phyloP scores from a whole-genome alignment of 2,113 vertebrate genomes.

The Otus sunia region DNA sequence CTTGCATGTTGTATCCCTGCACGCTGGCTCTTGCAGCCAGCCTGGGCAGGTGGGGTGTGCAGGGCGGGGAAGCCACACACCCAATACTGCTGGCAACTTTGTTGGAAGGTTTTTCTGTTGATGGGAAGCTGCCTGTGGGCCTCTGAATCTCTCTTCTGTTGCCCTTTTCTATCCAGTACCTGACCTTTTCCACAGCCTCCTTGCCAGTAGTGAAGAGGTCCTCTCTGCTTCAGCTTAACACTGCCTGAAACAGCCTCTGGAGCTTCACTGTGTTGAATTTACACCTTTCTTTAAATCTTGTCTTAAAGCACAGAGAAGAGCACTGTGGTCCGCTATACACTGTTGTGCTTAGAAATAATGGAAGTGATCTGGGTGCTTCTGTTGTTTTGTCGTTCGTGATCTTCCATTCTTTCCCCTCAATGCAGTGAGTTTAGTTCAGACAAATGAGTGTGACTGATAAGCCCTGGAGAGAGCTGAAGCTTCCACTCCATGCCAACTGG shows the following conservation, averaged over 20 bases:
- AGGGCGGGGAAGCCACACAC: not conserved
- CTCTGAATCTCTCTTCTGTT: not conserved
- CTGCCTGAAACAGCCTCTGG: not conserved
- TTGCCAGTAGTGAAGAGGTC: not conserved
- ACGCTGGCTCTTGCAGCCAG: not conserved
- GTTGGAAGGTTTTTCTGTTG: not conserved
- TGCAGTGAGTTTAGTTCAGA: not conserved
- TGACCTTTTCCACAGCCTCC: not conserved
- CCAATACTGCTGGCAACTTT: not conserved
- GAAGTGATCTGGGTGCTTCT: not conserved
- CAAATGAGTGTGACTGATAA: not conserved
- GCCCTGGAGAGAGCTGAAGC: not conserved
- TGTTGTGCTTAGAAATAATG: not conserved
- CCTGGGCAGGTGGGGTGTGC: fast-evolving
- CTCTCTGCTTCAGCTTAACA: not conserved
- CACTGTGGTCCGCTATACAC: not conserved
- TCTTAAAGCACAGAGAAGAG: not conserved
- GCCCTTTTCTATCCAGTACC: not conserved
- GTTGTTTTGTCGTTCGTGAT: fast-evolving
- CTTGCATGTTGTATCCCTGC: not conserved
- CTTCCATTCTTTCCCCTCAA: not conserved
- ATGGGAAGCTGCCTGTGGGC: not conserved
- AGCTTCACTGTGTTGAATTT: not conserved
- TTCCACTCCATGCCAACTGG: not conserved
- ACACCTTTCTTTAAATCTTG: not conserved